Conservation (phyloP, 2,797 vertebrate species). For the Galago senegalensis region DNA sequence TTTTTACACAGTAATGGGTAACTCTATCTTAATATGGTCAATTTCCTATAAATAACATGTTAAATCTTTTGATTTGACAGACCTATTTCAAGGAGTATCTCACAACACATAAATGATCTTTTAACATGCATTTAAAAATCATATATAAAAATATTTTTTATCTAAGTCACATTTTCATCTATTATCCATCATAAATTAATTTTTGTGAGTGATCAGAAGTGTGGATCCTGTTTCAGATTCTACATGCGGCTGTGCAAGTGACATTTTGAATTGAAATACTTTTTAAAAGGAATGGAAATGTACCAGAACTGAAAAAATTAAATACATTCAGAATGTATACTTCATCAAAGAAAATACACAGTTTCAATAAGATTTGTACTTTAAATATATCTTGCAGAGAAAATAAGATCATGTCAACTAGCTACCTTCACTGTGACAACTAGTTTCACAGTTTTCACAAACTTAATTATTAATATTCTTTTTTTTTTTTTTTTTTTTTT, state of each 20-base stretch:
- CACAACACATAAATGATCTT: conserved; percentile 54
- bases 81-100: conserved; percentile 73
- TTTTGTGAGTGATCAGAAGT: no score
- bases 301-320: conserved; percentile 5
- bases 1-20: neutral
- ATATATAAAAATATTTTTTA: conserved; percentile 71
- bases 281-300: conserved; percentile 62
- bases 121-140: conserved; percentile 71
- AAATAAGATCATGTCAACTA: conserved; percentile 56
- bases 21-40: conserved; percentile 50
- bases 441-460: neutral
- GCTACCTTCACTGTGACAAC: neutral
- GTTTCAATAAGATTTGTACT: conserved; percentile 7
- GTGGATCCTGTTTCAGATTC: no score
- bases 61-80: conserved; percentile 70
- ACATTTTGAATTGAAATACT: conserved; percentile 68
- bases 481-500: neutral
- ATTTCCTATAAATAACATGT: conserved; percentile 68
- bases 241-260: neutral
- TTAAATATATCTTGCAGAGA: neutral
- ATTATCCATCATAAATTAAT: no score
- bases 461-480: conserved; percentile 7
- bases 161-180: conserved; percentile 25
- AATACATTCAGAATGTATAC: neutral
- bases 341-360: neutral